A percentile compares a stretch with the other conserved stretches of the same genome.
phyloP scores from a whole-genome alignment of 2,888 invertebrate species.

The Drosophila demipolita region DNA sequence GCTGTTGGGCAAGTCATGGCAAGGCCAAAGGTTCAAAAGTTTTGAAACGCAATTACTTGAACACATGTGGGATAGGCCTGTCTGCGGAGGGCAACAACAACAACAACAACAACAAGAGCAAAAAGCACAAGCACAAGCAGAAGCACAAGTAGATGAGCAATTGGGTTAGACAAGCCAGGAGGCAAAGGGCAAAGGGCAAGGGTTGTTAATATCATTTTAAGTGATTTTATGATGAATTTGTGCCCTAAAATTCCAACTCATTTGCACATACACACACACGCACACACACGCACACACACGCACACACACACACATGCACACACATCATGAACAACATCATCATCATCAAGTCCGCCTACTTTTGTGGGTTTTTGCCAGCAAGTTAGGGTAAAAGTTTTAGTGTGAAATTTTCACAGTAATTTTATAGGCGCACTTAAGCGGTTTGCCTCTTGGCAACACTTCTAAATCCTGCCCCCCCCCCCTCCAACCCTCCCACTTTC shows the following conservation, averaged over 20 bases:
- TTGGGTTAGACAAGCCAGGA: constrained; percentile 6
- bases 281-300: constrained; percentile 34
- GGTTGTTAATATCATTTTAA: constrained; percentile 81
- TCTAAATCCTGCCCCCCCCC: constrained; percentile 53
- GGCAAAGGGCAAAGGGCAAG: constrained; percentile 36
- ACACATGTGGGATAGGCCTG: constrained; percentile 69
- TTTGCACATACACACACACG: constrained; percentile 56
- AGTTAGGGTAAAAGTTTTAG: constrained; percentile 73
- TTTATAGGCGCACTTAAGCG: constrained; percentile 80
- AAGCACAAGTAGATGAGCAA: not conserved
- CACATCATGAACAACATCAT: constrained; percentile 49
- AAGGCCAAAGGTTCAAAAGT: constrained; percentile 80
- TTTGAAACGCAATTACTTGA: constrained; percentile 82
- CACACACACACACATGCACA: constrained; percentile 43
- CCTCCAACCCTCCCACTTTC: not conserved
- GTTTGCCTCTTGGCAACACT: constrained; percentile 78
- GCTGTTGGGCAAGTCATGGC: constrained; percentile 16
- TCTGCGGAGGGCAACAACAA: constrained; percentile 19
- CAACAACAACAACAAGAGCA: not conserved
- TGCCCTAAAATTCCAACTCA: constrained; percentile 77
- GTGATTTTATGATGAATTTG: constrained; percentile 84
- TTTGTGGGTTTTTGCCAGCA: constrained; percentile 56
- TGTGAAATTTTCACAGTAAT: constrained; percentile 78
- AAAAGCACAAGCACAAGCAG: constrained; percentile 4
- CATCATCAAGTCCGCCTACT: constrained; percentile 43